phyloP scores from a whole-genome alignment of 2,113 vertebrate genomes.

The Macrotus californicus region DNA sequence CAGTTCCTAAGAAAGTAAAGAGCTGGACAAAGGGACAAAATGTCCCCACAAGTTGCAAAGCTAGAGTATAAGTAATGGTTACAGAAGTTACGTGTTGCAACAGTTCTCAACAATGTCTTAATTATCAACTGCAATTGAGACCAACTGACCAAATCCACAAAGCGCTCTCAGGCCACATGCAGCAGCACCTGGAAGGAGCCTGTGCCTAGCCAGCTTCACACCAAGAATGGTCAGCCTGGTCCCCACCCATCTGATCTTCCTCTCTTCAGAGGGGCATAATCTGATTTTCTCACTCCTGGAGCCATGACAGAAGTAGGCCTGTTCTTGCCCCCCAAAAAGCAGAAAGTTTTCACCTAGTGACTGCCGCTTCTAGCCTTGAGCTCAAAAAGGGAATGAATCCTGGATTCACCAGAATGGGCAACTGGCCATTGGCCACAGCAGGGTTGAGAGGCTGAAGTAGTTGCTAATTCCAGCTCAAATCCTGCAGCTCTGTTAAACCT shows the following conservation, averaged over 20 bases:
- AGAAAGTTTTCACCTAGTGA: background rate
- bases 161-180: background rate
- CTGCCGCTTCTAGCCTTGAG: background rate
- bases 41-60: background rate
- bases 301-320: background rate
- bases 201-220: background rate
- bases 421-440: background rate
- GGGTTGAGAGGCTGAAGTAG: background rate
- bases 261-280: background rate
- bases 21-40: background rate
- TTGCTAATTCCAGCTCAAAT: background rate
- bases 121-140: conserved; percentile 14
- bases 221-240: background rate
- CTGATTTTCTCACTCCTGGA: background rate
- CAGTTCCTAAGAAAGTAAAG: background rate
- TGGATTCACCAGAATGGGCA: background rate
- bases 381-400: background rate
- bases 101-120: conserved; percentile 18
- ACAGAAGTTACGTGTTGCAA: conserved; percentile 29
- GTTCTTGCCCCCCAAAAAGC: background rate
- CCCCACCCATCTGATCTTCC: background rate
- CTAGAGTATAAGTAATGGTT: background rate
- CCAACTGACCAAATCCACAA: background rate
- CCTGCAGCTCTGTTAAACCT: background rate
- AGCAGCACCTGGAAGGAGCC: background rate